These are phyloP conservation scores for Oligia strigilis DNA, from an alignment of 2,888 invertebrate species.

Conservation along the genomic window DNA sequence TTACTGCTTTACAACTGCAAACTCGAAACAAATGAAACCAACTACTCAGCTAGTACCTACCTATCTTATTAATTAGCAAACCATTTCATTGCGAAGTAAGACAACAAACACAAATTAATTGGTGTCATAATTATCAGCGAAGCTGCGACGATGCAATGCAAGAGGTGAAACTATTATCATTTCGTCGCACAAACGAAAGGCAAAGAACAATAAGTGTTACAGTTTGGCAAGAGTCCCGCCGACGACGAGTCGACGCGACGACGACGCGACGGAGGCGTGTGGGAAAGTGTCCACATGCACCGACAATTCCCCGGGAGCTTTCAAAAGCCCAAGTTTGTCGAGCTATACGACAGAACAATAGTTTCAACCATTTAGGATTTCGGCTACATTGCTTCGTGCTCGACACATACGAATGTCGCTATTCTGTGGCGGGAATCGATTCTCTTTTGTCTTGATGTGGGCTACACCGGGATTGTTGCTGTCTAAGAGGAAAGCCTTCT, in stretches of 20 bases:
- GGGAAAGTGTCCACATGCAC: slow-evolving; percentile 73
- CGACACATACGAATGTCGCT: slow-evolving; percentile 61
- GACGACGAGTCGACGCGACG: slow-evolving; percentile 13
- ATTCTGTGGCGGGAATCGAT: slow-evolving; percentile 64
- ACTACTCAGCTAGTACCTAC: background rate
- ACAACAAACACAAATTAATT: slow-evolving; percentile 19
- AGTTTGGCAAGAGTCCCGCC: slow-evolving; percentile 66
- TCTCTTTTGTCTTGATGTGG: slow-evolving; percentile 62
- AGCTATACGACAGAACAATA: slow-evolving; percentile 64
- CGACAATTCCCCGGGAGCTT: slow-evolving; percentile 58
- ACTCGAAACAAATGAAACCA: background rate
- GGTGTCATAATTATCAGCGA: slow-evolving; percentile 4
- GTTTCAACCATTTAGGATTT: slow-evolving; percentile 67
- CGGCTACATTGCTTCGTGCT: slow-evolving; percentile 61
- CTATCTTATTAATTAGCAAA: background rate
- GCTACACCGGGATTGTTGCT: slow-evolving; percentile 42
- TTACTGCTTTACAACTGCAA: background rate
- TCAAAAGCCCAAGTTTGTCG: slow-evolving; percentile 55
- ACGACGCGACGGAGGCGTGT: slow-evolving; percentile 59
- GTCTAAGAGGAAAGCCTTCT: slow-evolving; percentile 38
- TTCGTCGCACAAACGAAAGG: slow-evolving; percentile 33
- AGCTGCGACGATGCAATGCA: slow-evolving; percentile 1
- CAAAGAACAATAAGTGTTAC: slow-evolving; percentile 60
- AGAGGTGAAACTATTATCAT: slow-evolving; percentile 48
- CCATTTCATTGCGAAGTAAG: background rate